phyloP scores from a whole-genome alignment of 2,113 vertebrate species.

The Pollachius pollachius region DNA sequence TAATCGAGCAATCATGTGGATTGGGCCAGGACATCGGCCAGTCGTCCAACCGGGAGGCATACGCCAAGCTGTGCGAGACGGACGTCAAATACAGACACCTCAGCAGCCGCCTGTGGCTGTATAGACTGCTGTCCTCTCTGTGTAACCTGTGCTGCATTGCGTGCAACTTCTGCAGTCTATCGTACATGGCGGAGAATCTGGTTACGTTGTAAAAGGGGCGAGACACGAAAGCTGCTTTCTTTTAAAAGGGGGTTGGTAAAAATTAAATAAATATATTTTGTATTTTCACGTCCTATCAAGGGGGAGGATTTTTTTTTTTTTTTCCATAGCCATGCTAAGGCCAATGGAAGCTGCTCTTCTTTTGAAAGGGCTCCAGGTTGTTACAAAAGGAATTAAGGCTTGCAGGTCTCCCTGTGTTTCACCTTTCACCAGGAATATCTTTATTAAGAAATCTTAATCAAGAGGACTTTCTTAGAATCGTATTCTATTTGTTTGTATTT shows the following conservation, averaged over 20 bases:
- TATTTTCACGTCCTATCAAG: not conserved
- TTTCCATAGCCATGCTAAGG: too few species aligned
- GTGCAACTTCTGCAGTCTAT: conserved; percentile 78
- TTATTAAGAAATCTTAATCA: too few species aligned
- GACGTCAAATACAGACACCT: conserved; percentile 67
- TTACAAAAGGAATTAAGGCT: too few species aligned
- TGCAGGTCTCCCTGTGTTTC: too few species aligned
- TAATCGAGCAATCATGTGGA: conserved; percentile 68
- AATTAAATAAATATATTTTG: not conserved
- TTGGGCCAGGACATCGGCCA: conserved; percentile 76
- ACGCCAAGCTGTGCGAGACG: conserved; percentile 64
- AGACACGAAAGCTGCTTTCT: conserved; percentile 8
- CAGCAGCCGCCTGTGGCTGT: conserved; percentile 66
- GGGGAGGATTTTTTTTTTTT: too few species aligned
- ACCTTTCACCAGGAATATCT: too few species aligned
- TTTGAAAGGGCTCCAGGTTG: too few species aligned
- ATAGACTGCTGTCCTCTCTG: conserved; percentile 72
- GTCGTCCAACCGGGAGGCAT: conserved; percentile 67
- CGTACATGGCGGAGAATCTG: conserved; percentile 75
- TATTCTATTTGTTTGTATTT: not conserved
- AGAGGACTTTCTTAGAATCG: too few species aligned
- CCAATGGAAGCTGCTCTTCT: too few species aligned
- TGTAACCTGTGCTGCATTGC: conserved; percentile 81
- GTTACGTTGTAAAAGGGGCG: conserved; percentile 48
- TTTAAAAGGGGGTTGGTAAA: conserved; percentile 1